Base-by-base conservation (phyloP, 2,113 vertebrate genomes). In the Psettodes erumei region DNA sequence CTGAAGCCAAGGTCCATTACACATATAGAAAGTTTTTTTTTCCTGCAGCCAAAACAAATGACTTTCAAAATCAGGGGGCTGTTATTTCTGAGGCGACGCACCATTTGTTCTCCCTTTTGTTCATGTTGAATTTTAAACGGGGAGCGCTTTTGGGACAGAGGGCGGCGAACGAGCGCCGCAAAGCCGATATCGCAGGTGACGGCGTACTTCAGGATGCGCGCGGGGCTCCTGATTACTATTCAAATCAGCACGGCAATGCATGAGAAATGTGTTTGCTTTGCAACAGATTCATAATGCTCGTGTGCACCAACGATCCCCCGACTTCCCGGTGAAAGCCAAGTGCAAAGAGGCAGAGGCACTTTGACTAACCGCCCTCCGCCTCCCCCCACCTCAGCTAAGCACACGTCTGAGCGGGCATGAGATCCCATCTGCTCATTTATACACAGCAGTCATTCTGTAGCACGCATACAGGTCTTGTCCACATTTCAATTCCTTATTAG, bases 161-260 rank as follows among this genome's bases (percentile, higher is more conserved):
- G 80, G 67, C 11, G 37, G 42, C 48, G 16, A 82, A 42, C 43
- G 42, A 64, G 25, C 32, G 60, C 72, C 71, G 70, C 48, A 73
- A 72, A 83, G 81, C 71, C 68, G 79, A 86, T 71, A 81, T 65
- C 60, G 48, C 73, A 80, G 80, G 82, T 85, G 87, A 83, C 66
- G 30, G 53, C 35, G 6, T 53, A 43, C 73, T 86, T 82, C 51
- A 15, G 62, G 45, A 65, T 56, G 56, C 68, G 68, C 19, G 4
- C 1, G 37, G 37, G 21, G 48, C 35, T 75, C 40, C 61, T 65
- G 6, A 86, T 91, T 88, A 73, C 56, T 43, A 88, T 82, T 77
- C 69, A 51, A 75, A 79, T 81, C 77, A 71, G n/a, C 68, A 68
- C 70, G 61, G 56, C 72, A 70, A 43, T 69, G 77, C 76, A 33